Conservation (phyloP, 2,113 vertebrate species). For the Burhinus bistriatus region DNA sequence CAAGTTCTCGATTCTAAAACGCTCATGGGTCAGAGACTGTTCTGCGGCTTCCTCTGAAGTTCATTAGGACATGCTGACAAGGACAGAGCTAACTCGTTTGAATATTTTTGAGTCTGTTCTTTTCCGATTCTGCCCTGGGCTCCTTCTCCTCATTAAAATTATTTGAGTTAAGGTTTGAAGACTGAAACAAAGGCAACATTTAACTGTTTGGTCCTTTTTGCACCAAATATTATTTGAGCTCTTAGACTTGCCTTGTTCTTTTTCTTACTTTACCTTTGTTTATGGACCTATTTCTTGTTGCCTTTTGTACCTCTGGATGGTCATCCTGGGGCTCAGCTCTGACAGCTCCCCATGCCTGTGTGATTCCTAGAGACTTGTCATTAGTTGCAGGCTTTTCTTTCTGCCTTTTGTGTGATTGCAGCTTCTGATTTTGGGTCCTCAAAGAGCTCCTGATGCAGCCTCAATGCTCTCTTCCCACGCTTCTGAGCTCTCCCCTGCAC, state of each 20-base stretch:
- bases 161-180: slow-evolving; percentile 26
- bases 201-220: background rate
- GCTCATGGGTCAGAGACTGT: background rate
- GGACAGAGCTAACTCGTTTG: slow-evolving; percentile 1
- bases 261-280: background rate
- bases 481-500: slow-evolving; percentile 3
- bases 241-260: background rate
- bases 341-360: background rate
- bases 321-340: background rate
- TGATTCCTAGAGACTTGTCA: background rate
- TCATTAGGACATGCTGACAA: slow-evolving; percentile 34
- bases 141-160: slow-evolving; percentile 55
- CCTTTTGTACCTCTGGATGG: background rate
- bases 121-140: slow-evolving; percentile 22
- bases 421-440: slow-evolving; percentile 22
- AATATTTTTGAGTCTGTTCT: slow-evolving; percentile 16
- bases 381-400: background rate
- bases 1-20: background rate
- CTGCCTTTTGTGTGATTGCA: background rate
- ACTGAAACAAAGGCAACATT: slow-evolving; percentile 29
- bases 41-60: slow-evolving; percentile 37
- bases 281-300: background rate
- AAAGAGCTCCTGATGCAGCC: background rate
- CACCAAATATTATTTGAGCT: background rate
- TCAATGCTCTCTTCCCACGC: slow-evolving; percentile 38